Evolutionary conservation across 2,113 vertebrate species (phyloP).

Genomic region (Xiphophorus maculatus): DNA sequence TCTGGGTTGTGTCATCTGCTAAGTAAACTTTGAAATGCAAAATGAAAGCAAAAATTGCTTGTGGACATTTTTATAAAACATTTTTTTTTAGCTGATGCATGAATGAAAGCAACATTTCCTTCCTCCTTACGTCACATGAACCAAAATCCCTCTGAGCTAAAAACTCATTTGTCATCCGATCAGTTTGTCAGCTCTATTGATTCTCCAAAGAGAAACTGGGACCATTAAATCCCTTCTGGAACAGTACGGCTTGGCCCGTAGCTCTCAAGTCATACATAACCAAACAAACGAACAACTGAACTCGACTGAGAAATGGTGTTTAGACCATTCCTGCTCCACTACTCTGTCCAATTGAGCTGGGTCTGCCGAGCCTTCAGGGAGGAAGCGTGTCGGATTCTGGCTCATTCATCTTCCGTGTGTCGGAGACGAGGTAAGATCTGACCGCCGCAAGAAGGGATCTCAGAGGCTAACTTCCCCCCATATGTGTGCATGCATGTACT

Average conservation of each 20-base stretch:
- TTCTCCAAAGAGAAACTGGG: conserved; percentile 20
- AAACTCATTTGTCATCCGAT: conserved; percentile 44
- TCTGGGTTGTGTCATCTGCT: too few species aligned
- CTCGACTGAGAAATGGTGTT: conserved; percentile 24
- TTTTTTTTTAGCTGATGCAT: too few species aligned
- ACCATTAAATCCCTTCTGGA: conserved; percentile 23
- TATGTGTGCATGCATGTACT: conserved; percentile 11
- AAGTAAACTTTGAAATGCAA: too few species aligned
- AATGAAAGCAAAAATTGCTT: too few species aligned
- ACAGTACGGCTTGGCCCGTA: background rate
- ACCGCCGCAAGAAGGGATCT: conserved; percentile 7
- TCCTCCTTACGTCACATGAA: conserved; percentile 17
- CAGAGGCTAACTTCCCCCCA: conserved; percentile 1
- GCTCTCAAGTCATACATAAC: conserved; percentile 18
- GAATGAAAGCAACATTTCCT: background rate
- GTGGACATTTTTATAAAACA: too few species aligned
- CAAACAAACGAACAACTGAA: conserved; percentile 22
- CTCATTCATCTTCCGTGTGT: conserved; percentile 38
- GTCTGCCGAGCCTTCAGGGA: conserved; percentile 9
- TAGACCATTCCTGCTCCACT: conserved; percentile 24
- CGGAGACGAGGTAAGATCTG: conserved; percentile 10
- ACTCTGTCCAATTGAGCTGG: conserved; percentile 16
- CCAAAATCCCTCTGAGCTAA: conserved; percentile 17
- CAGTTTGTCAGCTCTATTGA: conserved; percentile 26
- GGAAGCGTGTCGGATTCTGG: background rate